Evolutionary conservation across 2,888 invertebrate genomes (phyloP), one percentile per base, ranked within the genome.

Genomic region (Lochmaea capreae): DNA sequence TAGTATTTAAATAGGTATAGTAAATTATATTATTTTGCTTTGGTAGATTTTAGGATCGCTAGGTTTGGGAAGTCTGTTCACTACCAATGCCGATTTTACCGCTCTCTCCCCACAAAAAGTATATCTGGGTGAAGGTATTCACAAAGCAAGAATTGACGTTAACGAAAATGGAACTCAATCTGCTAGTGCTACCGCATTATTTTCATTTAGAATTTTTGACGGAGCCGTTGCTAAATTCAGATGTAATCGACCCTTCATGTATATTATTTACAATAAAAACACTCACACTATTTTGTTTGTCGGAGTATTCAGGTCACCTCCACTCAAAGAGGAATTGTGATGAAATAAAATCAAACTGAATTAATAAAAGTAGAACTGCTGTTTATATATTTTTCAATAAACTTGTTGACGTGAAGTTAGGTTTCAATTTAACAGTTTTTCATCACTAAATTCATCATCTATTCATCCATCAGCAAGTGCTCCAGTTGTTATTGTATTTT

Each of bases 161-260:
- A 93, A 94, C 80, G 96, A 97, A 86, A 92, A 95, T 83, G 94
- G 96, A 46, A 94, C 96, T 1, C 93, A 93, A 67, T 97, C 97
- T 0, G 93, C 96, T 0, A 96, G 96, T 0, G 95, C 96, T 1
- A 95, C 96, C 0, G 94, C 94, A 0, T 87, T 96, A 63, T 94
- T 96, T 85, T 93, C 92, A 52, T 95, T 95, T 90, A 90, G 96
- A 14, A 95, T 95, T 46, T 83, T 83, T 80, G 78, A 77, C 52
- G 84, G 84, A 67, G 84, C 85, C 52, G 89, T 94, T 33, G 89
- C 91, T 0, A 93, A 93, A 76, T 95, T 96, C 87, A 90, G 91
- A 65, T 95, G 95, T 81, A 93, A 95, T 88, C 93, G 93, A 89
- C 96, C 96, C 1, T 96, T 96, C 88, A 89, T 95, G 26, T 95